Percentiles rank a stretch among this genome's conserved stretches.
Conservation (phyloP, 2,797 vertebrate species). For the Thaleichthys pacificus region DNA sequence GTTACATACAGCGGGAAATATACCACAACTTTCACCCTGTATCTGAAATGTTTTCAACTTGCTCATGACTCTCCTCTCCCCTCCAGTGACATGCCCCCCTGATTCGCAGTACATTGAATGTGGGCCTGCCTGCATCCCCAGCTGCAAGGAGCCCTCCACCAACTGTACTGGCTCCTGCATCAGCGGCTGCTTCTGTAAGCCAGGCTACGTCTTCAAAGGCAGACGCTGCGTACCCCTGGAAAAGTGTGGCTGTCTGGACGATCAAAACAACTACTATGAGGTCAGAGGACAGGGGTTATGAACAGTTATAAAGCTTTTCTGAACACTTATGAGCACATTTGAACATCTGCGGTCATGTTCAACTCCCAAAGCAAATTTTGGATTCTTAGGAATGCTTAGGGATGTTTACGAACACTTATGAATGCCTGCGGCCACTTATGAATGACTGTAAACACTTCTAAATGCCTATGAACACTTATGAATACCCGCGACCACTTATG, state of each 20-base stretch:
- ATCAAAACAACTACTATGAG: constrained; percentile 74
- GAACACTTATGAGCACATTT: not conserved
- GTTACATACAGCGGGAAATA: not conserved
- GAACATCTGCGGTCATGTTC: not conserved
- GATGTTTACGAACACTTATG: not conserved
- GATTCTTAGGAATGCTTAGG: not conserved
- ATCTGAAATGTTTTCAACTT: too few species aligned
- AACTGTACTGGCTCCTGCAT: constrained; percentile 72
- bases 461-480: not conserved
- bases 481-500: not conserved
- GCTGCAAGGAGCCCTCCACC: constrained; percentile 72
- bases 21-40: not conserved
- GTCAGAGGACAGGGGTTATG: constrained; percentile 43
- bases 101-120: constrained; percentile 73
- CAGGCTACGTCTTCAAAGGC: constrained; percentile 76
- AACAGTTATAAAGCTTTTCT: not conserved
- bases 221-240: constrained; percentile 68
- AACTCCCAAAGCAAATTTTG: not conserved
- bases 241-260: constrained; percentile 75
- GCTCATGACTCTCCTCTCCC: not conserved
- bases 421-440: not conserved
- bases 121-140: constrained; percentile 74
- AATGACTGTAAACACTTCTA: not conserved
- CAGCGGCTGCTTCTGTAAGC: constrained; percentile 76
- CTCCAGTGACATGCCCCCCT: constrained; percentile 65